Conservation (phyloP, 2,113 vertebrate genomes). For the Uria aalge region DNA sequence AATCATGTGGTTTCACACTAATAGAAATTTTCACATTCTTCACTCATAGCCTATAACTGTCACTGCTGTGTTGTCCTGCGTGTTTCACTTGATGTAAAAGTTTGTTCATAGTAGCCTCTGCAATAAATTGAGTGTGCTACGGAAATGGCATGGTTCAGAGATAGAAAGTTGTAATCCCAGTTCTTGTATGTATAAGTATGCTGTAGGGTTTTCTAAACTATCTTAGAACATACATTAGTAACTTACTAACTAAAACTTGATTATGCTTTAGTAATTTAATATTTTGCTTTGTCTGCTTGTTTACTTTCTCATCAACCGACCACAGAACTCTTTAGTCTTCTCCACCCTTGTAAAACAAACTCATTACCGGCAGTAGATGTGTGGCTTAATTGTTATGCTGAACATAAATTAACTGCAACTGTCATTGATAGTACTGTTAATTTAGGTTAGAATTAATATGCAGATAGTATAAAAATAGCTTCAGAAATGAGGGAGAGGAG, state of each 20-base stretch:
- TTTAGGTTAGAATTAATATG: background rate
- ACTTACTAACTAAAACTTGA: background rate
- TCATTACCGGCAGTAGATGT: background rate
- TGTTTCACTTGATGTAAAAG: background rate
- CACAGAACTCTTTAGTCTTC: background rate
- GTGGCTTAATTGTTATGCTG: background rate
- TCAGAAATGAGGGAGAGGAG: background rate
- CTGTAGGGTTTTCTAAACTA: background rate
- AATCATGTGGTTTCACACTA: background rate
- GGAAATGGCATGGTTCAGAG: background rate
- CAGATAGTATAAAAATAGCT: background rate
- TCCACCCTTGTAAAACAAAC: background rate
- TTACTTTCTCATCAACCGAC: background rate
- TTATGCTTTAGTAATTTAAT: background rate
- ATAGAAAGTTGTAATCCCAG: background rate
- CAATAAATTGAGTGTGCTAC: background rate
- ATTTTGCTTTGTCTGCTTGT: background rate
- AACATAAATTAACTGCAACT: background rate
- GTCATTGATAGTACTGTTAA: background rate
- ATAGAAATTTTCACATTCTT: background rate
- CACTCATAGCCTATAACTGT: background rate
- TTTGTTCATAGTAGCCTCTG: background rate
- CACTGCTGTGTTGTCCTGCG: background rate
- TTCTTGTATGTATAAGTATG: background rate
- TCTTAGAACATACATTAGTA: background rate